Percentiles rank a stretch among this genome's conserved stretches.
These are phyloP conservation scores for Sus cebifrons DNA, from an alignment of 2,797 vertebrate species.

Conservation along the genomic window DNA sequence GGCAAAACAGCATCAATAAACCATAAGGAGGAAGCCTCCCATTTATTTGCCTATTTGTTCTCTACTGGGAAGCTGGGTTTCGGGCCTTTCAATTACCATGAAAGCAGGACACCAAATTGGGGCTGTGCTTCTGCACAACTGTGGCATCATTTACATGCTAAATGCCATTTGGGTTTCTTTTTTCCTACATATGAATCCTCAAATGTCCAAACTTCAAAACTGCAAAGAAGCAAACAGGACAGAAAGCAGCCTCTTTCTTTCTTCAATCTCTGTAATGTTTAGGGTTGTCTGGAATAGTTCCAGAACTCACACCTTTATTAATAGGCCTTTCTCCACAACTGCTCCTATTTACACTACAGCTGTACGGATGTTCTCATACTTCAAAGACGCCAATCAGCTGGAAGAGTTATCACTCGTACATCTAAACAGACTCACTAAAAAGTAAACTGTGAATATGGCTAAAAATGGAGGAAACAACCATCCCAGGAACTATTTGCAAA, in stretches of 20 bases:
- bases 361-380: slow-evolving; percentile 4
- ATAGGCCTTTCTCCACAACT: slow-evolving; percentile 27
- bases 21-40: slow-evolving; percentile 77
- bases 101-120: slow-evolving; percentile 61
- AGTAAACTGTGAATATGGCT: slow-evolving; percentile 51
- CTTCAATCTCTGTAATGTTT: not conserved
- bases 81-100: slow-evolving; percentile 86
- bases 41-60: slow-evolving; percentile 86
- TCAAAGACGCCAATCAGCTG: slow-evolving; percentile 74
- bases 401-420: slow-evolving; percentile 16
- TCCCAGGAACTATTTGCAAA: not conserved
- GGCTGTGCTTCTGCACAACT: slow-evolving; percentile 71
- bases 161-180: slow-evolving; percentile 29
- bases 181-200: slow-evolving; percentile 20
- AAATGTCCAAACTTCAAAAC: slow-evolving; percentile 51
- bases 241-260: not conserved
- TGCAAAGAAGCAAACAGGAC: slow-evolving; percentile 37
- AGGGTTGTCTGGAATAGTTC: not conserved
- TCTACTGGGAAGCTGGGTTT: slow-evolving; percentile 74
- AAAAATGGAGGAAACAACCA: slow-evolving; percentile 17
- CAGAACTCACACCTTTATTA: slow-evolving; percentile 73
- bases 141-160: slow-evolving; percentile 15
- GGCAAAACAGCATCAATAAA: slow-evolving; percentile 88
- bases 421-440: slow-evolving; percentile 5
- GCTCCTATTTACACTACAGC: slow-evolving; percentile 60